Evolutionary conservation across 2,113 vertebrate genomes (phyloP).

Genomic region (Datnioides undecimradiatus): DNA sequence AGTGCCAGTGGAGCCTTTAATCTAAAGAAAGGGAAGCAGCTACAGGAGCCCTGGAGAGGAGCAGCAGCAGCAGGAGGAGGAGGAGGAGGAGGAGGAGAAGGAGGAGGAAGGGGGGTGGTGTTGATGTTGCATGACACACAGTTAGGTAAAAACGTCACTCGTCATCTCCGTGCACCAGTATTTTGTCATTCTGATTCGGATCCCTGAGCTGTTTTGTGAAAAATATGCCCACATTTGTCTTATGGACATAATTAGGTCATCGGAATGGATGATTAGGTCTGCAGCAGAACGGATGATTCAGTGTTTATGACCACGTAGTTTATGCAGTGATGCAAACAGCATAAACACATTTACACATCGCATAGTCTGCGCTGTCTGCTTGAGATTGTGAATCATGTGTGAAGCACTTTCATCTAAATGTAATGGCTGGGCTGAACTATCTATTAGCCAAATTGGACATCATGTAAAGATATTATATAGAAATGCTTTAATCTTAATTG

Average conservation of each 20-base stretch:
- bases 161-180: constrained; percentile 1
- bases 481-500: constrained; percentile 1
- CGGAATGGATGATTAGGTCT: constrained; percentile 41
- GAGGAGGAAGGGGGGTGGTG: background rate
- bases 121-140: background rate
- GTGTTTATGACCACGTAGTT: constrained; percentile 39
- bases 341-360: constrained; percentile 26
- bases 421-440: background rate
- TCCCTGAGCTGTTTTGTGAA: background rate
- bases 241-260: constrained; percentile 60
- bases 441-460: background rate
- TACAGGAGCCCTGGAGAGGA: background rate
- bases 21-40: constrained; percentile 7
- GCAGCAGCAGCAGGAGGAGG: too few relatives aligned
- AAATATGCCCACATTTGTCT: constrained; percentile 29
- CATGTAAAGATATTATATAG: background rate
- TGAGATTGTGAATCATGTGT: constrained; percentile 38
- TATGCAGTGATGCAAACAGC: constrained; percentile 33
- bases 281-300: constrained; percentile 45
- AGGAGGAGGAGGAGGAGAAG: background rate
- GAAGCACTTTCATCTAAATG: constrained; percentile 17
- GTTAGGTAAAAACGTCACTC: constrained; percentile 1
- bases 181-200: constrained; percentile 21
- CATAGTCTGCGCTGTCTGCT: background rate
- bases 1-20: constrained; percentile 28